A percentile compares a stretch with the other conserved stretches of the same genome.
Conservation (phyloP, 2,797 vertebrate species). For the Podargus strigoides region DNA sequence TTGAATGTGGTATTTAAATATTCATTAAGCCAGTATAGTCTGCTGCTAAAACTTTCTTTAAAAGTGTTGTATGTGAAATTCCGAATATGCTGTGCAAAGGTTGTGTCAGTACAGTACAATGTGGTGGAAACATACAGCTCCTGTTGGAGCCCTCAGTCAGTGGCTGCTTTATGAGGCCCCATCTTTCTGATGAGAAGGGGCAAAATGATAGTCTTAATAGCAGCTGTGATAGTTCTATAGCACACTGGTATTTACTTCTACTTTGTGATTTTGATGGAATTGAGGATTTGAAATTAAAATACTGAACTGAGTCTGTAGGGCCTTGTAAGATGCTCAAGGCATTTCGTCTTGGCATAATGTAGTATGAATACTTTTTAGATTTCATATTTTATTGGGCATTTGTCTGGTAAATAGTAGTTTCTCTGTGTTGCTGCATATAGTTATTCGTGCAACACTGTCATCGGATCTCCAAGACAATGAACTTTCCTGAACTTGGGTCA, state of each 20-base stretch:
- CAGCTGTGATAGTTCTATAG: background rate
- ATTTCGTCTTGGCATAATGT: background rate
- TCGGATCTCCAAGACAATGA: background rate
- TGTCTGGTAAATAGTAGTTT: background rate
- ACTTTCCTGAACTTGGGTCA: background rate
- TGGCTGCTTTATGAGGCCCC: background rate
- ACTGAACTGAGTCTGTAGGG: background rate
- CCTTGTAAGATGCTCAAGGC: background rate
- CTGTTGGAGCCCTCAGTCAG: background rate
- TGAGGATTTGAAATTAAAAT: background rate
- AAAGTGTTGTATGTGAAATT: background rate
- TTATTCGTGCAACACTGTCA: background rate
- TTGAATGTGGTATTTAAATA: background rate
- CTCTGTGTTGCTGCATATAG: background rate
- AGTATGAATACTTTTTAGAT: background rate
- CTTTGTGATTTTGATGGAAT: background rate
- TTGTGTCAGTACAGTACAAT: background rate
- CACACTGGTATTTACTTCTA: background rate
- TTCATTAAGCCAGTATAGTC: background rate
- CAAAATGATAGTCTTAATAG: background rate
- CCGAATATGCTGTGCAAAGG: fast-evolving
- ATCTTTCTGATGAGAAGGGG: background rate
- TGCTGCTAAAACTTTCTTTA: background rate
- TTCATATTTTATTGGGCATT: background rate
- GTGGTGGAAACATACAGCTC: background rate